These are phyloP conservation scores for Agrenia bidenticulata DNA, from an alignment of 2,888 invertebrate genomes.

Conservation along the genomic window DNA sequence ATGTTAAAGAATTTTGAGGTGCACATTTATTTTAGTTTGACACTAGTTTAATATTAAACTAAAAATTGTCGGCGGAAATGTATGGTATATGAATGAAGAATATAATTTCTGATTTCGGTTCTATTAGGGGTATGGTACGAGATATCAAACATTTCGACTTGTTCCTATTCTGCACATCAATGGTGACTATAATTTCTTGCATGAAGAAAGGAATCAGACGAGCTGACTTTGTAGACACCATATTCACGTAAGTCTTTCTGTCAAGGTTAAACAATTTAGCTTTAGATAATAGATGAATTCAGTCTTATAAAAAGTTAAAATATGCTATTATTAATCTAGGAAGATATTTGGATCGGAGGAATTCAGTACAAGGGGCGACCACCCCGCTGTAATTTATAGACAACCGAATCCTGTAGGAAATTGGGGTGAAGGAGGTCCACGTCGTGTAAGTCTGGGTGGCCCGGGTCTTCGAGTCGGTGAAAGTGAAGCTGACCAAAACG, in stretches of 20 bases:
- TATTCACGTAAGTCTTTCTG: conserved; percentile 48
- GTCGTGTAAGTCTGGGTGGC: conserved; percentile 5
- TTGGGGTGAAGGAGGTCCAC: neutral
- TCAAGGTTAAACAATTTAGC: neutral
- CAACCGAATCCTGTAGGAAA: too few species aligned
- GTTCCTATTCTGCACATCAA: conserved; percentile 46
- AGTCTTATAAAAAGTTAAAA: too few species aligned
- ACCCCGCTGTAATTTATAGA: neutral
- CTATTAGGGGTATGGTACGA: conserved; percentile 43
- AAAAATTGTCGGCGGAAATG: too few species aligned
- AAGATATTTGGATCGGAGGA: conserved; percentile 52
- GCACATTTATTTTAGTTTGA: too few species aligned
- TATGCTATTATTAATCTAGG: conserved; percentile 23
- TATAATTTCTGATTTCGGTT: neutral
- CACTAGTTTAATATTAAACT: too few species aligned
- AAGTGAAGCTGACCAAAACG: conserved; percentile 29
- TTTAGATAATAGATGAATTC: too few species aligned
- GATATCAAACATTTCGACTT: conserved; percentile 52
- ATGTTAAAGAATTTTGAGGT: too few species aligned
- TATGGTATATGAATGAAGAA: too few species aligned
- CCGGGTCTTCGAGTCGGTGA: conserved; percentile 17
- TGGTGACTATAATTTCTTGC: conserved; percentile 48
- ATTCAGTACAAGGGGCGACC: conserved; percentile 26
- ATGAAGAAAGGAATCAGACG: conserved; percentile 50
- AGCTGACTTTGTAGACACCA: conserved; percentile 48